These are phyloP conservation scores for Chrysogorgia sp. DNA, from an alignment of 92 coral and sea anemone species.

Conservation along the genomic window DNA sequence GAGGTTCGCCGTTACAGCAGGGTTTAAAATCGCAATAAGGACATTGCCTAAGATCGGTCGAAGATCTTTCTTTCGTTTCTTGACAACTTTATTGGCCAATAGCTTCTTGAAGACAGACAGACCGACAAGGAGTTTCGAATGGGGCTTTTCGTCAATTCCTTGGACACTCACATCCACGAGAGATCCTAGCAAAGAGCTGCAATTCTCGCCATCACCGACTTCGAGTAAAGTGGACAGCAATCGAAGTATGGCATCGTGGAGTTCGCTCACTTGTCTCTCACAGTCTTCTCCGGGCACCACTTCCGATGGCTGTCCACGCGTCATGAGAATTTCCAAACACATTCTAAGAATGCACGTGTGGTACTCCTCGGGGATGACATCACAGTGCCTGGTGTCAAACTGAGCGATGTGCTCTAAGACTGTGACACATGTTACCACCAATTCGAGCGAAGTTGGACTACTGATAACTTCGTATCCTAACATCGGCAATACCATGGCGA, in stretches of 20 bases:
- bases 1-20: neutral
- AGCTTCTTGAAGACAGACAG: conserved; percentile 15
- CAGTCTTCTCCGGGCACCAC: neutral
- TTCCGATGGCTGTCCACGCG: neutral
- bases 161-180: conserved; percentile 14
- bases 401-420: conserved; percentile 14
- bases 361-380: conserved; percentile 13
- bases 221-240: conserved; percentile 11
- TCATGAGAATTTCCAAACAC: conserved; percentile 13
- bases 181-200: neutral
- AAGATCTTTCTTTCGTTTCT: conserved; percentile 20
- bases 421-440: neutral
- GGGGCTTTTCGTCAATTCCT: neutral
- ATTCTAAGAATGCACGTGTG: conserved; percentile 12
- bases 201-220: conserved; percentile 16
- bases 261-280: neutral
- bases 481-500: neutral
- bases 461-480: conserved; percentile 1
- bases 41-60: conserved; percentile 10
- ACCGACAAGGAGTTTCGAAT: neutral
- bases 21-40: conserved; percentile 3
- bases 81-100: conserved; percentile 12
- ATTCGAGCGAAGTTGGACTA: neutral
- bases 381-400: neutral
- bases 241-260: neutral